phyloP scores from a whole-genome alignment of 2,888 invertebrate species.

The Mycogona germanica region DNA sequence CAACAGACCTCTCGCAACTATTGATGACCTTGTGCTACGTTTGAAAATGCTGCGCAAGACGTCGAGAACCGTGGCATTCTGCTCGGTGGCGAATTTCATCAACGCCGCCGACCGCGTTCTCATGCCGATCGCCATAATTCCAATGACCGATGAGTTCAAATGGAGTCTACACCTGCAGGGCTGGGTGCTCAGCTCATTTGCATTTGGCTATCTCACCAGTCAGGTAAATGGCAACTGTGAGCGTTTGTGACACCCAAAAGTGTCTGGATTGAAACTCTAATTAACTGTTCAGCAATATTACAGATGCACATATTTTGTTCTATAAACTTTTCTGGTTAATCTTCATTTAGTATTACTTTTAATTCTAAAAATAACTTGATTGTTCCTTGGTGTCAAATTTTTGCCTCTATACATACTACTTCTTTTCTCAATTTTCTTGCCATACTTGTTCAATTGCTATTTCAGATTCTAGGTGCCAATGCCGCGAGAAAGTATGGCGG shows the following conservation, averaged over 20 bases:
- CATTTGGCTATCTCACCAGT: conserved; percentile 61
- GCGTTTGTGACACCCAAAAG: too few species aligned
- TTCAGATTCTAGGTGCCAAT: conserved; percentile 50
- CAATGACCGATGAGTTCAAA: conserved; percentile 55
- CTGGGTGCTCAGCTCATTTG: conserved; percentile 61
- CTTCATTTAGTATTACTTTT: not conserved
- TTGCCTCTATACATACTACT: not conserved
- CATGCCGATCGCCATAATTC: conserved; percentile 64
- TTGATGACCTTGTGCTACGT: too few species aligned
- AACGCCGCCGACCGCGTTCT: conserved; percentile 63
- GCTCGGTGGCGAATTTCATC: conserved; percentile 60
- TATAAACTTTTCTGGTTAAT: too few species aligned
- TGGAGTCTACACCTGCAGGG: conserved; percentile 59
- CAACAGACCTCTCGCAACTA: too few species aligned
- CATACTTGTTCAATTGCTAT: conserved; percentile 12
- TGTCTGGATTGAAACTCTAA: too few species aligned
- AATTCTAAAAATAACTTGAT: not conserved
- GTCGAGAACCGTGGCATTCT: conserved; percentile 43
- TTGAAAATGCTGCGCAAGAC: conserved; percentile 18
- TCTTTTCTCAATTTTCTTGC: not conserved
- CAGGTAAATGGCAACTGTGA: too few species aligned
- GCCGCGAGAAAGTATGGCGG: conserved; percentile 54
- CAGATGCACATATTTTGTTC: too few species aligned
- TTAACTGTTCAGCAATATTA: too few species aligned
- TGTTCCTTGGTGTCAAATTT: not conserved